These are phyloP conservation scores for Oxytorus armatus DNA, from an alignment of 2,888 invertebrate genomes.

Conservation along the genomic window DNA sequence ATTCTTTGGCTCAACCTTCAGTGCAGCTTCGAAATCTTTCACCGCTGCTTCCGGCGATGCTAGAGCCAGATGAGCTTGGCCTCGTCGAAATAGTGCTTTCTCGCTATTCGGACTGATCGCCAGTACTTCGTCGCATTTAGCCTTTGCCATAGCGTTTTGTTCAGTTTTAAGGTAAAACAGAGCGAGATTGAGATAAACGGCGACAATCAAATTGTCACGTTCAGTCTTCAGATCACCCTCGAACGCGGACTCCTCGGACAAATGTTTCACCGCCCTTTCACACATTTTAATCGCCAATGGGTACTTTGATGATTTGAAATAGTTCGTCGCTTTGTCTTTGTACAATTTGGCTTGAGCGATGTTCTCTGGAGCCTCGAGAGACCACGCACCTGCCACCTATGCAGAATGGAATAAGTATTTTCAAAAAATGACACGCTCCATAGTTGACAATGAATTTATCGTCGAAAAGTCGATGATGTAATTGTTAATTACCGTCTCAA, in stretches of 20 bases:
- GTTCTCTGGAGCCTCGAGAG: conserved; percentile 91
- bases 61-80: conserved; percentile 91
- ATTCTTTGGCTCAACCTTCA: conserved; percentile 93
- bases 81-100: conserved; percentile 95
- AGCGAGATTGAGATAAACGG: conserved; percentile 92
- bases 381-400: conserved; percentile 92
- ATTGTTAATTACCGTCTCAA: conserved; percentile 86
- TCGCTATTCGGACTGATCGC: conserved; percentile 91
- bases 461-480: not conserved
- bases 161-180: conserved; percentile 92
- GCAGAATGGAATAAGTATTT: conserved; percentile 67
- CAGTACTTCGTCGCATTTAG: conserved; percentile 92
- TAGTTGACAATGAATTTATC: not conserved
- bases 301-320: conserved; percentile 93
- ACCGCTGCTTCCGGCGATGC: conserved; percentile 92
- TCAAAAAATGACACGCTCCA: not conserved
- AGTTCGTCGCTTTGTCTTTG: conserved; percentile 96
- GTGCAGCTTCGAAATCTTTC: conserved; percentile 91
- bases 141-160: conserved; percentile 90
- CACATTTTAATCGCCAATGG: conserved; percentile 94
- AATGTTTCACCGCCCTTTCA: conserved; percentile 89
- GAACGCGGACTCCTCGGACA: conserved; percentile 85
- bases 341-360: conserved; percentile 92
- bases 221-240: conserved; percentile 85
- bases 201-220: conserved; percentile 87